Percentiles rank a stretch among this genome's conserved stretches.
These are phyloP conservation scores for Panthera uncia DNA, from an alignment of 2,113 vertebrate species.

Conservation along the genomic window DNA sequence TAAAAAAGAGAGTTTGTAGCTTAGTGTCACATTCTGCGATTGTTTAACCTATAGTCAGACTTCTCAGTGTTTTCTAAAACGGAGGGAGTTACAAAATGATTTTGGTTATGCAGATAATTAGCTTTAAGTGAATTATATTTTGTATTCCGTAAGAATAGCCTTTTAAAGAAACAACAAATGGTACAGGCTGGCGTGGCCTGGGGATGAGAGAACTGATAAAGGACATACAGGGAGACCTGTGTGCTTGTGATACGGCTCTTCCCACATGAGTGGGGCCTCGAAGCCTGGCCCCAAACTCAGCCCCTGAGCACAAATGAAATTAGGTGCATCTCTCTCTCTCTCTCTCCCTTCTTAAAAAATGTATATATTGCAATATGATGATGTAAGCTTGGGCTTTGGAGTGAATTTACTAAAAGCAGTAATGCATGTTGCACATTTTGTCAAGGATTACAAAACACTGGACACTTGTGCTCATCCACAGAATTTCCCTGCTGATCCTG, in stretches of 20 bases:
- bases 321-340: background rate
- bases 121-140: constrained; percentile 7
- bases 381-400: constrained; percentile 10
- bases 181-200: background rate
- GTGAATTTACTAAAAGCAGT: constrained; percentile 19
- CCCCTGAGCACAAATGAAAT: background rate
- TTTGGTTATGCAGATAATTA: background rate
- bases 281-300: background rate
- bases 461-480: background rate
- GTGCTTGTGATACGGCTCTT: background rate
- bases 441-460: background rate
- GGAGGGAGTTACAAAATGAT: background rate
- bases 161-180: constrained; percentile 6
- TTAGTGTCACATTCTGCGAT: background rate
- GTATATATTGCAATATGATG: background rate
- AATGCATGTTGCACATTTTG: constrained; percentile 4
- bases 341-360: background rate
- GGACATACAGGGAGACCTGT: background rate
- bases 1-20: constrained; percentile 45
- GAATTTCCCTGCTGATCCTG: background rate
- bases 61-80: constrained; percentile 44
- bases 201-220: background rate
- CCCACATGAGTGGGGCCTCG: background rate
- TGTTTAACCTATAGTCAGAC: background rate
- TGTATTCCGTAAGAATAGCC: background rate